Evolutionary conservation across 2,113 vertebrate genomes (phyloP), one percentile per base, ranked within the genome.

Genomic region (Ammodytes dubius): DNA sequence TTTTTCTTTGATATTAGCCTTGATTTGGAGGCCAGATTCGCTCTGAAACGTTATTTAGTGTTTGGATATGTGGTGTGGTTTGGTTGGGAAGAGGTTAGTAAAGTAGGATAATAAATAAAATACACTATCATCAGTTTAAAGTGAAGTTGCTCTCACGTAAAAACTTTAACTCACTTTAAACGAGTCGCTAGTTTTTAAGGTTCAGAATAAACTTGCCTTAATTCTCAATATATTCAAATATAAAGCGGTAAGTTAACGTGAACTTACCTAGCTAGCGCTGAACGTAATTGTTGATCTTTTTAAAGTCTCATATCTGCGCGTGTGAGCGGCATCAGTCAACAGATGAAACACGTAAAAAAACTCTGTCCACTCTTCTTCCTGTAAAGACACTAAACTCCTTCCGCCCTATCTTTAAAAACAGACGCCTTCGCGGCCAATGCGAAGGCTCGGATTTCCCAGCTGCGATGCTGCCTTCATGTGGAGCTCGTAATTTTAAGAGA

Each of bases 361-460:
- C 15, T 82, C 80, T 74, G 35, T 46, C 4, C 49, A 65, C 8
- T 6, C 71, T 53, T 50, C 79, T 91, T 90, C 88, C 87, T 82
- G 79, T 70, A 27, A 27, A 65, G 35, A 54, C 37, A 0, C 0
- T 8, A 40, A 73, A 74, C 85, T 70, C 9, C 82, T 89, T 90
- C 90, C 87, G 84, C 35, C 63, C 49, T 2, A n/a, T 15, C 68
- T 69, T 65, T 14, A 40, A 2, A 2, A 7, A 5, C 3, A 27
- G 81, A 4, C 60, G 73, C 81, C 1, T 91, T 92, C 84, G 76
- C 0, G 53, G 54, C n/a, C 72, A 15, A 2, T 10, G 13, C n/a
- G 0, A 7, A 7, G 47, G 35, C 71, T 70, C 68, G 0, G 74
- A 73, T n/a, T 82, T 87, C 15, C 3, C 9, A 47, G 0, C 4